Percentiles rank a stretch among this genome's conserved stretches.
phyloP scores from a whole-genome alignment of 2,113 vertebrate species.

The Coryphaenoides rupestris region DNA sequence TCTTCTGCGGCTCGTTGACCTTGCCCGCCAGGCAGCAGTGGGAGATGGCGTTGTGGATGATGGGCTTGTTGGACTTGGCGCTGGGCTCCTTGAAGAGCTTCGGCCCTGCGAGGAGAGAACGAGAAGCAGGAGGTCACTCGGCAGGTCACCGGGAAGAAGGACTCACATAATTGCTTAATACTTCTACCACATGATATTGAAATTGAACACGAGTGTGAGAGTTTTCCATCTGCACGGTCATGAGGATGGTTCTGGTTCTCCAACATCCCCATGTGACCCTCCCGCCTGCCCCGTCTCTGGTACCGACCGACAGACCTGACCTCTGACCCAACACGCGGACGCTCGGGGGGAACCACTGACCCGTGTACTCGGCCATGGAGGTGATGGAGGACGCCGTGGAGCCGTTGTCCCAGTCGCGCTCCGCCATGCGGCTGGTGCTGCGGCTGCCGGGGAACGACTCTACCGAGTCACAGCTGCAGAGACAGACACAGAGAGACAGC shows the following conservation, averaged over 20 bases:
- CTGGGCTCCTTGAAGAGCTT: conserved; percentile 95
- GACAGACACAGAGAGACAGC: not conserved
- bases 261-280: no score
- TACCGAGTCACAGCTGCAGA: conserved; percentile 83
- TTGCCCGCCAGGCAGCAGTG: conserved; percentile 97
- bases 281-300: no score
- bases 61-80: conserved; percentile 94
- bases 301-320: no score
- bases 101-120: conserved; percentile 73
- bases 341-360: conserved; percentile 45
- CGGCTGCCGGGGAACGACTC: conserved; percentile 89
- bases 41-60: conserved; percentile 93
- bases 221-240: no score
- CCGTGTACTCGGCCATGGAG: conserved; percentile 94
- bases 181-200: no score
- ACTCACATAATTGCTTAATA: no score
- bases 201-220: no score
- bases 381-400: conserved; percentile 93
- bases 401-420: conserved; percentile 95
- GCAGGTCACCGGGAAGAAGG: no score
- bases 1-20: conserved; percentile 95
- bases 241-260: no score
- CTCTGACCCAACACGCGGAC: no score
- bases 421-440: conserved; percentile 85
- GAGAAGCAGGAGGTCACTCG: not conserved